Evolutionary conservation across 2,797 vertebrate species (phyloP).

Genomic region (Fistularia tabacaria): DNA sequence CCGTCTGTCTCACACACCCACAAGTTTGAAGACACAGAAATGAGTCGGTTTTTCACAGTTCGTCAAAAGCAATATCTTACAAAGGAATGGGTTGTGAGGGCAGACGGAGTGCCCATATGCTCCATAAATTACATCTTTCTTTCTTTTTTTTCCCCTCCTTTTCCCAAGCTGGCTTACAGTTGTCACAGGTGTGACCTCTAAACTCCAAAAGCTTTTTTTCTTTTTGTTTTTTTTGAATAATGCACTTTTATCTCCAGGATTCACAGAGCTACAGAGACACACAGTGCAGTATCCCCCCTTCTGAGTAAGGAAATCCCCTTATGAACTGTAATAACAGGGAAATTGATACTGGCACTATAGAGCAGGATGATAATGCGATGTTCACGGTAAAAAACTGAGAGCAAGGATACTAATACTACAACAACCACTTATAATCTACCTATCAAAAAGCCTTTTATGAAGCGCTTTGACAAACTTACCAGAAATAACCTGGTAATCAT

Average conservation of each 20-base stretch:
- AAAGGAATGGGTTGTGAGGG: constrained; percentile 26
- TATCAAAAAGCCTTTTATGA: no score
- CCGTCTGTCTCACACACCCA: constrained; percentile 22
- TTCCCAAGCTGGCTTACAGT: constrained; percentile 7
- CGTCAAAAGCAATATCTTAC: no score
- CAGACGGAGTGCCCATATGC: constrained; percentile 25
- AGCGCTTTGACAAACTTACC: no score
- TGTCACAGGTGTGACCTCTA: constrained; percentile 42
- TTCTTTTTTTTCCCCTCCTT: no score
- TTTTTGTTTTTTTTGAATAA: no score
- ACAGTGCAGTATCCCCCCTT: no score
- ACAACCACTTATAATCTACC: no score
- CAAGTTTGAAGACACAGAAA: constrained; percentile 27
- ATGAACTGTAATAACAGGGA: no score
- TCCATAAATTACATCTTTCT: constrained; percentile 5
- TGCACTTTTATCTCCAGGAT: neutral
- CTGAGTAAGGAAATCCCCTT: no score
- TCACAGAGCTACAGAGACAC: constrained; percentile 1
- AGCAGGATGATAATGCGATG: neutral
- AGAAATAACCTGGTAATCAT: no score
- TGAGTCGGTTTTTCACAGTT: constrained; percentile 44
- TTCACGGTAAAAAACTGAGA: no score
- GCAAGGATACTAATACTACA: no score
- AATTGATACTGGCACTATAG: neutral
- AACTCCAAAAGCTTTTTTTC: constrained; percentile 11